Percentiles rank a stretch among this genome's conserved stretches.
These are phyloP conservation scores for Rhaphigaster nebulosa DNA, from an alignment of 2,888 invertebrate genomes.

Conservation along the genomic window DNA sequence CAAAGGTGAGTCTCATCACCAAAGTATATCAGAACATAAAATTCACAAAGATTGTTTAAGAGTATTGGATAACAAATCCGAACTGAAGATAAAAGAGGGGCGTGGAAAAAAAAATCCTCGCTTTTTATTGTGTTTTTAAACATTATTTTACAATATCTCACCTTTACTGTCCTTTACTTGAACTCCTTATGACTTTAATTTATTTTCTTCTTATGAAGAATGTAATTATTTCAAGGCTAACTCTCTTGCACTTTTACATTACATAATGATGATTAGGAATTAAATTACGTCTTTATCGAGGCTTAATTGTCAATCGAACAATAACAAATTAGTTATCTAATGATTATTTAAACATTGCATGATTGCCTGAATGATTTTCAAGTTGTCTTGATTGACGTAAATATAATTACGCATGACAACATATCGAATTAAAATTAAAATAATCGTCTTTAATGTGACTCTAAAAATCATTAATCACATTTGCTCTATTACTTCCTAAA, in stretches of 20 bases:
- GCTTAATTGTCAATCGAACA: slow-evolving; percentile 21
- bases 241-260: not conserved
- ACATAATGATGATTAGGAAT: slow-evolving; percentile 10
- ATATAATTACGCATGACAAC: slow-evolving; percentile 7
- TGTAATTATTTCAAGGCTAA: slow-evolving; percentile 10
- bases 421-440: not conserved
- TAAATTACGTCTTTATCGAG: not conserved
- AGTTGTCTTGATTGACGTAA: slow-evolving; percentile 26
- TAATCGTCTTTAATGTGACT: not conserved
- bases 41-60: too few relatives aligned
- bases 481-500: not conserved
- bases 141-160: too few relatives aligned
- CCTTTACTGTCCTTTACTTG: not conserved
- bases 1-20: too few relatives aligned
- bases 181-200: not conserved
- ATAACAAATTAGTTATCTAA: slow-evolving; percentile 10
- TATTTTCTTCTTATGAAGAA: not conserved
- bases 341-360: not conserved
- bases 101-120: too few relatives aligned
- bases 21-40: too few relatives aligned
- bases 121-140: too few relatives aligned
- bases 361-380: slow-evolving; percentile 22
- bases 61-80: too few relatives aligned
- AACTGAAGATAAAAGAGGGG: too few relatives aligned
- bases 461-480: not conserved